Percentiles rank a stretch among this genome's conserved stretches.
These are phyloP conservation scores for Peucedramus taeniatus DNA, from an alignment of 2,113 vertebrate species.

Conservation along the genomic window DNA sequence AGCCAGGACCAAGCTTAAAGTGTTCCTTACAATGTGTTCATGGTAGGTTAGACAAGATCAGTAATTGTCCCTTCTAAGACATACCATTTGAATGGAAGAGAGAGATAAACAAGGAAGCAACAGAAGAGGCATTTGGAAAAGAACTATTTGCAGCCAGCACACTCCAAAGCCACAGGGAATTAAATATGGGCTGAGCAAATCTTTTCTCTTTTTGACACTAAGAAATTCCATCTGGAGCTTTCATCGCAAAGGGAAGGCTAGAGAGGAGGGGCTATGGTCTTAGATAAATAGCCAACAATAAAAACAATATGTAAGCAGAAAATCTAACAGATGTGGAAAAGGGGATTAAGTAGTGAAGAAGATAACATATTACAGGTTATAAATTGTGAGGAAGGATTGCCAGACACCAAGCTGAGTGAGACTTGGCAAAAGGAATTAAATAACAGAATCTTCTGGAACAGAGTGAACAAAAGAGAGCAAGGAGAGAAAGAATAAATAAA, in stretches of 20 bases:
- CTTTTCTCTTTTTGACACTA: background rate
- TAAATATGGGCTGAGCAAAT: background rate
- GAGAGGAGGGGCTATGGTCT: background rate
- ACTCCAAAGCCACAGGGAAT: background rate
- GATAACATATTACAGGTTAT: constrained; percentile 9
- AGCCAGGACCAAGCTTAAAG: background rate
- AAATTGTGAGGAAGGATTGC: constrained; percentile 21
- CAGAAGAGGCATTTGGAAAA: background rate
- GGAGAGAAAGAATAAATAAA: background rate
- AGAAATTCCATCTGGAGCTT: background rate
- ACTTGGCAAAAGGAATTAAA: constrained; percentile 33
- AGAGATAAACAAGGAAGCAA: background rate
- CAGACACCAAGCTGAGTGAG: constrained; percentile 30
- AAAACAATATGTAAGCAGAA: background rate
- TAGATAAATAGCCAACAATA: background rate
- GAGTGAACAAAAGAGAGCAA: constrained; percentile 9
- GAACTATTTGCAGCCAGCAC: background rate
- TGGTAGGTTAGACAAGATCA: background rate
- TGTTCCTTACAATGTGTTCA: background rate
- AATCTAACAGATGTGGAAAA: constrained; percentile 19
- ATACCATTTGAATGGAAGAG: background rate
- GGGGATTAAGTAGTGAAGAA: background rate
- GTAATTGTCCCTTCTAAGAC: background rate
- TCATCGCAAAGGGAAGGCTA: background rate
- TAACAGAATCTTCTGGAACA: constrained; percentile 10